Percentiles rank a stretch among this genome's conserved stretches.
phyloP scores from a whole-genome alignment of 2,888 invertebrate species.

The Hipparchia sbordonii region DNA sequence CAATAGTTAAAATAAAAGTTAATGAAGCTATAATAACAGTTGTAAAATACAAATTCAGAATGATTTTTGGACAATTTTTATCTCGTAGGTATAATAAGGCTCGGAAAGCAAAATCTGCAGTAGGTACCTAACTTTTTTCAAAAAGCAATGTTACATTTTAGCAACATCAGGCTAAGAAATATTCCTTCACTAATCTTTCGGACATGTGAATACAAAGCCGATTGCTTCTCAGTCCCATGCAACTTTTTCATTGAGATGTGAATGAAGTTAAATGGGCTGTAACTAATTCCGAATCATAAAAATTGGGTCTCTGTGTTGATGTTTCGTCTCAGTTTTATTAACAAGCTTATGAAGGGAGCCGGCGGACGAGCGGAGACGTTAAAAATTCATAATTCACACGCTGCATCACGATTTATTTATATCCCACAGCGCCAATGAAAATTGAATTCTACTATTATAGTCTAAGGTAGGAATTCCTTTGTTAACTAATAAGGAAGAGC shows the following conservation, averaged over 20 bases:
- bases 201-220: too few relatives aligned
- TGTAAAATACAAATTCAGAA: too few relatives aligned
- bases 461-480: conserved; percentile 21
- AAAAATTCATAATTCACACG: conserved; percentile 35
- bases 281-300: neutral
- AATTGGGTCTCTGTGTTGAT: conserved; percentile 1
- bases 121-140: too few relatives aligned
- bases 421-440: neutral
- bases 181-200: too few relatives aligned
- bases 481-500: conserved; percentile 25
- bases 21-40: too few relatives aligned
- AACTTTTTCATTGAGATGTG: neutral
- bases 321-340: conserved; percentile 16
- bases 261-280: neutral
- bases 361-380: conserved; percentile 12
- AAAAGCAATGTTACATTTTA: too few relatives aligned
- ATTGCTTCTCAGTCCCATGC: too few relatives aligned
- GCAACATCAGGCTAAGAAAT: too few relatives aligned
- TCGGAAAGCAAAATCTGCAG: too few relatives aligned
- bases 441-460: conserved; percentile 14
- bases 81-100: too few relatives aligned
- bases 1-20: too few relatives aligned
- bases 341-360: conserved; percentile 19
- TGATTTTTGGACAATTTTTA: too few relatives aligned
- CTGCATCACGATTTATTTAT: conserved; percentile 32